phyloP scores from a whole-genome alignment of 2,888 invertebrate genomes.

The Sclerodermus sp. region DNA sequence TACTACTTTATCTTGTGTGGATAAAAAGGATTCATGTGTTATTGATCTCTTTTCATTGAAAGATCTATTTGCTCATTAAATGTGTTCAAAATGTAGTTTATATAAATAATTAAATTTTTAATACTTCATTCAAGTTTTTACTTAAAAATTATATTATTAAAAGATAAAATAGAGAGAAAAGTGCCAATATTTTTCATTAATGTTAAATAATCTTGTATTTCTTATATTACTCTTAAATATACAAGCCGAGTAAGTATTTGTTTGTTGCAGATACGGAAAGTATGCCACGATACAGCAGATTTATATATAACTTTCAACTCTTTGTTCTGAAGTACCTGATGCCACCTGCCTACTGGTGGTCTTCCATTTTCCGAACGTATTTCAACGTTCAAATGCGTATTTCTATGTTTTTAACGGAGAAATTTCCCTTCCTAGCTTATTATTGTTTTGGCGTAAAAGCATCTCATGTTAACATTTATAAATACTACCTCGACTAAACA shows the following conservation, averaged over 20 bases:
- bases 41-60: too few species aligned
- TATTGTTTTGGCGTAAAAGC: slow-evolving; percentile 65
- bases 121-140: too few species aligned
- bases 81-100: too few species aligned
- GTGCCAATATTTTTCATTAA: too few species aligned
- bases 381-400: slow-evolving; percentile 66
- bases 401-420: slow-evolving; percentile 65
- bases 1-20: too few species aligned
- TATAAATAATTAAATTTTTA: too few species aligned
- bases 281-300: slow-evolving; percentile 46
- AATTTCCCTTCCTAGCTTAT: slow-evolving; percentile 72
- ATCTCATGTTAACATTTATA: slow-evolving; percentile 64
- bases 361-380: slow-evolving; percentile 61
- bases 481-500: slow-evolving; percentile 20
- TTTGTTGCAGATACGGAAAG: slow-evolving; percentile 39
- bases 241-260: too few species aligned
- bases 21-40: too few species aligned
- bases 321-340: slow-evolving; percentile 52
- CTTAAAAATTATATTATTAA: too few species aligned
- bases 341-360: slow-evolving; percentile 46
- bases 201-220: too few species aligned
- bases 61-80: neutral
- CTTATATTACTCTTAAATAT: too few species aligned
- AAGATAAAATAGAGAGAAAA: too few species aligned
- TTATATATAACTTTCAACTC: slow-evolving; percentile 48